Evolutionary conservation across 2,113 vertebrate genomes (phyloP), one percentile per base, ranked within the genome.

Genomic region (Leucosticte australis): DNA sequence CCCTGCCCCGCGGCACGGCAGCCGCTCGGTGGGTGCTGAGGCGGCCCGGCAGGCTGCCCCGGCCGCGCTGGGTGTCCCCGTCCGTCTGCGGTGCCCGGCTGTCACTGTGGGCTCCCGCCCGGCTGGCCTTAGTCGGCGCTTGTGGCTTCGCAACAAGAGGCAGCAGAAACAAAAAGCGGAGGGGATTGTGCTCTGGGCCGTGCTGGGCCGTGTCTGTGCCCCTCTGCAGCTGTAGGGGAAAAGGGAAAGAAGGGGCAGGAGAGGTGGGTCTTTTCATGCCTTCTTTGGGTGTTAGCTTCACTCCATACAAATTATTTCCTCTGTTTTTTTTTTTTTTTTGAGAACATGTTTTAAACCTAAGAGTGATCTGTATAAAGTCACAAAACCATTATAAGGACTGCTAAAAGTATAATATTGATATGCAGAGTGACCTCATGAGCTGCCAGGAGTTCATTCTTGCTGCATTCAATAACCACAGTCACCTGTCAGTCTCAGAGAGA

Each of bases 171-270:
- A 21, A 23, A 60, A 20, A 3, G 46, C 1, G 1, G 33, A 17
- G 59, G 21, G 5, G 2, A 2, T 4, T 13, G 73, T 19, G 42
- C 28, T 0, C 3, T 5, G 7, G 35, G 78, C 42, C 3, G 0
- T 16, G 1, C 2, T 6, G 44, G 35, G 33, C 13, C 15, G 2
- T 11, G 10, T 5, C 62, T 11, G 56, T 69, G 22, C 37, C 12
- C 13, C 14, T 16, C 16, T 4, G 16, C 68, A 35, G 50, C 42
- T 16, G 7, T 3, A 7, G 52, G 20, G 56, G 14, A 30, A 23
- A 23, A 6, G 46, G 39, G 33, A 9, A 31, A 62, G 33, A 27
- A 64, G 17, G 0, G 26, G 22, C 14, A 33, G 15, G 37, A 41
- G 37, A 12, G 30, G 11, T 8, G 27, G 4, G 27, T 4, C 30